Percentiles rank a stretch among this genome's conserved stretches.
Conservation (phyloP, 2,113 vertebrate species). For the Istiophorus platypterus region DNA sequence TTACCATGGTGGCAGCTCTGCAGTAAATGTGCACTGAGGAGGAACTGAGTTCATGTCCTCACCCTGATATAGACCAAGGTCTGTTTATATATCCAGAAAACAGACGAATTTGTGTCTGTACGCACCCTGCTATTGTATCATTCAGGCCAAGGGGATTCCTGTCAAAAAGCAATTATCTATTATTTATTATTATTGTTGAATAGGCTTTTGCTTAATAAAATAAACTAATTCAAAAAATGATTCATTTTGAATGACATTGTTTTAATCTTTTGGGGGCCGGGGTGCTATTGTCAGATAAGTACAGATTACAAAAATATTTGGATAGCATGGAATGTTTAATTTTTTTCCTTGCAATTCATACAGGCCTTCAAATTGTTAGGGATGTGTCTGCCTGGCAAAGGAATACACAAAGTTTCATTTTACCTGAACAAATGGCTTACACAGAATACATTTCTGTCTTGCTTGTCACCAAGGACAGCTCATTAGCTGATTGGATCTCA, state of each 20-base stretch:
- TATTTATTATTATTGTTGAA: conserved; percentile 31
- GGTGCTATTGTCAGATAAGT: conserved; percentile 32
- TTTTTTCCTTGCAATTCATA: conserved; percentile 40
- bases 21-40: conserved; percentile 7
- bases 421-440: conserved; percentile 43
- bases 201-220: conserved; percentile 42
- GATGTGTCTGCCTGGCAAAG: conserved; percentile 48
- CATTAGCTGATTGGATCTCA: conserved; percentile 22
- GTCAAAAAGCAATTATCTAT: conserved; percentile 48
- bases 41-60: conserved; percentile 3
- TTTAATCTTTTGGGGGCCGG: conserved; percentile 13
- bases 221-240: conserved; percentile 44
- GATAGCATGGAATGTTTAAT: conserved; percentile 27
- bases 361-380: conserved; percentile 34
- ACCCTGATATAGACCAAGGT: conserved; percentile 17
- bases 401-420: conserved; percentile 38
- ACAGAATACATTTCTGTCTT: conserved; percentile 32
- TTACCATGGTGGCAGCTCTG: not conserved
- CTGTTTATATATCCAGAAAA: conserved; percentile 55
- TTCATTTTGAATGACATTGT: conserved; percentile 48
- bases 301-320: conserved; percentile 22
- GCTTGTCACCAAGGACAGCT: conserved; percentile 23
- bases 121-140: not conserved
- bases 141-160: conserved; percentile 7
- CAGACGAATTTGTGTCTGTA: not conserved